Evolutionary conservation across 2,797 vertebrate genomes (phyloP), one percentile per base, ranked within the genome.

Genomic region (Manis crassicaudata): DNA sequence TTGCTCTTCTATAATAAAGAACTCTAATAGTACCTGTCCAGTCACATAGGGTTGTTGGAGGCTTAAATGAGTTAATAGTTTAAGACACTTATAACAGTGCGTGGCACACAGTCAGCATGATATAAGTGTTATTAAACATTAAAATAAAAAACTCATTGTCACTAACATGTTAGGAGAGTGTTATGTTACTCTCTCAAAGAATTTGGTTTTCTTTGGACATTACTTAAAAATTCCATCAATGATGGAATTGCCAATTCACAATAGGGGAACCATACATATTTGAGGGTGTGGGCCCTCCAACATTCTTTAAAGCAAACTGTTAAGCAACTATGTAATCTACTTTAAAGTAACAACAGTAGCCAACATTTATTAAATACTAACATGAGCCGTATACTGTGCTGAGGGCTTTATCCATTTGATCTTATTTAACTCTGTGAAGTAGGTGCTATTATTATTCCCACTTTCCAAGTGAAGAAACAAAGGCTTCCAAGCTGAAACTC

Each of bases 161-260:
- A 43, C 54, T 72, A 10, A 60, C 84, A 50, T 54, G 2, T 80
- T 70, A 90, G n/a, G 56, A 67, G 50, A 79, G 14, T 21, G 6
- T 60, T 75, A 52, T 25, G 16, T 46, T 68, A 43, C 14, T 88
- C 14, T 29, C 56, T 29, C 58, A 6, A 23, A 79, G 14, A 46
- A 73, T 70, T 76, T 79, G 75, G 73, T 87, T 90, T 88, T 75
- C 37, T 95, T 63, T 75, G 83, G 68, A 60, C 27, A 40, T 29
- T 1, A 37, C 35, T 77, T 40, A 68, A 52, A 40, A 40, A 40
- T 40, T 40, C 37, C 23, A 56, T 67, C n/a, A 27, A 80, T 8
- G 58, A 43, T 10, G 8, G n/a, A 79, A 35, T 11, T 0, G 3
- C 7, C 29, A 25, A 4, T 23, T 70, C 75, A 68, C 16, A 70